phyloP scores from a whole-genome alignment of 2,113 vertebrate genomes.

The Genyomyrus donnyi region DNA sequence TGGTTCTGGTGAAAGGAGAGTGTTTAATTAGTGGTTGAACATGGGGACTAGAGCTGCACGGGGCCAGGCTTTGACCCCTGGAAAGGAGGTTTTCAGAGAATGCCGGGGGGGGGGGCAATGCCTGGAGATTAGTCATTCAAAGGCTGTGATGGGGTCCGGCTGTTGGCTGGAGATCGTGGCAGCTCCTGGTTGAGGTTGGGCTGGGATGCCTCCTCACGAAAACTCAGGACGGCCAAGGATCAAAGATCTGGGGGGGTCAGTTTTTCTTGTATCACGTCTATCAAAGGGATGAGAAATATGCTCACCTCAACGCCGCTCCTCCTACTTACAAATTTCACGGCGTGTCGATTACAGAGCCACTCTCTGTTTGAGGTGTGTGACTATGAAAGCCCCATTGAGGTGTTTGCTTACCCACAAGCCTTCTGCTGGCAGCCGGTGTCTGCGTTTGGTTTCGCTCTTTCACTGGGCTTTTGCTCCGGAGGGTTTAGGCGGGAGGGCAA shows the following conservation, averaged over 20 bases:
- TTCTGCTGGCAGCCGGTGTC: neutral
- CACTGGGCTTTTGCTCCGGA: neutral
- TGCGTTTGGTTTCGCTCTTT: neutral
- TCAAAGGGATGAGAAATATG: neutral
- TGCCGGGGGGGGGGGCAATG: constrained; percentile 34
- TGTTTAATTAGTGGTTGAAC: constrained; percentile 41
- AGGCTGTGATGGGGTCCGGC: neutral
- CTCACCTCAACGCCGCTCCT: neutral
- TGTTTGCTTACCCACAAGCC: neutral
- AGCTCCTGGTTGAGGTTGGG: constrained; percentile 12
- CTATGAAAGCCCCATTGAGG: constrained; percentile 1
- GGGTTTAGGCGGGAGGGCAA: neutral
- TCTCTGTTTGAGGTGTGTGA: neutral
- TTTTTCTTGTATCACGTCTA: neutral
- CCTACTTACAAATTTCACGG: neutral
- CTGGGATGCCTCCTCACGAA: constrained; percentile 17
- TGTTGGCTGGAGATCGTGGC: constrained; percentile 32
- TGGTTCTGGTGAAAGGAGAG: neutral
- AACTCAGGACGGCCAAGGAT: constrained; percentile 6
- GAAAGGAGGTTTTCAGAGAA: constrained; percentile 30
- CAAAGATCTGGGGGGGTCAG: constrained; percentile 5
- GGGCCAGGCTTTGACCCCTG: constrained; percentile 19
- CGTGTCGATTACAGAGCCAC: neutral
- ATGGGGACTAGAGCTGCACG: neutral
- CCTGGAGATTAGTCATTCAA: constrained; percentile 28